Conservation (phyloP, 2,797 vertebrate genomes). For the Poeciliopsis turneri region DNA sequence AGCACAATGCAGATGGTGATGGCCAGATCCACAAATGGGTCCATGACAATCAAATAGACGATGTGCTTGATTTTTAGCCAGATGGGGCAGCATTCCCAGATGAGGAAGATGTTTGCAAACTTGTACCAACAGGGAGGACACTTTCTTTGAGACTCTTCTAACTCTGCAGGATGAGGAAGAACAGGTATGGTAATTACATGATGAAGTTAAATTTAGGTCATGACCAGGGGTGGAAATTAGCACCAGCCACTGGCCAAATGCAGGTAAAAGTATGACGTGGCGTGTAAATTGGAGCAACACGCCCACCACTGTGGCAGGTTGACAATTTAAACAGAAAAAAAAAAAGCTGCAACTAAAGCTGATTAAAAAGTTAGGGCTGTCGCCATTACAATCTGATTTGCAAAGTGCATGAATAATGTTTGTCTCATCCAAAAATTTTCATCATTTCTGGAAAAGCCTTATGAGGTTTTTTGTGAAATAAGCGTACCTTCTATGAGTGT, state of each 20-base stretch:
- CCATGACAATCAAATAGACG: slow-evolving; percentile 95
- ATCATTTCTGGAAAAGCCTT: neutral
- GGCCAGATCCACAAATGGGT: slow-evolving; percentile 97
- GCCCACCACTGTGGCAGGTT: too few relatives aligned
- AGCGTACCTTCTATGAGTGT: slow-evolving; percentile 92
- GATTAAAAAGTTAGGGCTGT: too few relatives aligned
- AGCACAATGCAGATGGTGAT: slow-evolving; percentile 99
- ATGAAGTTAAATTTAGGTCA: slow-evolving; percentile 8
- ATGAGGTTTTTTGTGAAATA: neutral
- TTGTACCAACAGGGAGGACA: slow-evolving; percentile 99
- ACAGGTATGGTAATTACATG: neutral
- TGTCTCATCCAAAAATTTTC: neutral
- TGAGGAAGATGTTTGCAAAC: slow-evolving; percentile 92
- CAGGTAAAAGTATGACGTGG: too few relatives aligned
- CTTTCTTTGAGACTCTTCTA: slow-evolving; percentile 96
- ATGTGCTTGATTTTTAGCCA: slow-evolving; percentile 97
- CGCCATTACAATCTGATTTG: neutral
- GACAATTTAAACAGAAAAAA: too few relatives aligned
- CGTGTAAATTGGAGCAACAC: too few relatives aligned
- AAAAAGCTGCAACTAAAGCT: too few relatives aligned
- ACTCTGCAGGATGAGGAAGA: slow-evolving; percentile 77
- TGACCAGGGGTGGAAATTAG: too few relatives aligned
- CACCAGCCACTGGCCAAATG: too few relatives aligned
- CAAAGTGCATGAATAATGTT: neutral
- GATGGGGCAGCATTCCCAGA: slow-evolving; percentile 95